A percentile compares a stretch with the other conserved stretches of the same genome.
Evolutionary conservation across 2,797 vertebrate genomes (phyloP).

Genomic region (Salmo trutta): DNA sequence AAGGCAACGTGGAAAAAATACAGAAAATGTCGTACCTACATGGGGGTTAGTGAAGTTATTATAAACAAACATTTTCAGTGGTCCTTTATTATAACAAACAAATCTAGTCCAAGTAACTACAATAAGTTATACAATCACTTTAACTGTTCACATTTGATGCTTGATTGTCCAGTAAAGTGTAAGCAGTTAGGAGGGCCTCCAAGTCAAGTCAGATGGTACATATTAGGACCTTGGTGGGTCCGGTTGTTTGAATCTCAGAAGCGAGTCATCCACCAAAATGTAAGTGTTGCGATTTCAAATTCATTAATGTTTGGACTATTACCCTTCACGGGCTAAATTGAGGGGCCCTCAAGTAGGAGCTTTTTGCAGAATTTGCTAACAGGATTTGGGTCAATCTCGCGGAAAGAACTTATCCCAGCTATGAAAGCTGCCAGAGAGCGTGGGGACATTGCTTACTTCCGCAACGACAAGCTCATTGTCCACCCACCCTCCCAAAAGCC

Average conservation of each 20-base stretch:
- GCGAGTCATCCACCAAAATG: neutral
- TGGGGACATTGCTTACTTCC: no score
- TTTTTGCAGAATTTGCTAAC: neutral
- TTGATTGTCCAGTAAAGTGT: slow-evolving; percentile 16
- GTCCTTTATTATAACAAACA: slow-evolving; percentile 64
- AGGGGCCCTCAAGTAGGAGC: neutral
- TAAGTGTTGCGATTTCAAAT: neutral
- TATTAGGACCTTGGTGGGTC: slow-evolving; percentile 8
- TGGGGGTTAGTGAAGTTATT: slow-evolving; percentile 60
- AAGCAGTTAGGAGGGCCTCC: neutral
- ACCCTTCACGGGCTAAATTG: neutral
- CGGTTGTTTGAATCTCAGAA: slow-evolving; percentile 9
- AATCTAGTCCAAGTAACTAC: slow-evolving; percentile 61
- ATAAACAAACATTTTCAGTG: slow-evolving; percentile 61
- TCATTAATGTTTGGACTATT: neutral
- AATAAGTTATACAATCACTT: slow-evolving; percentile 41
- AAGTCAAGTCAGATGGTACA: slow-evolving; percentile 31
- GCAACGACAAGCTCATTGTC: no score
- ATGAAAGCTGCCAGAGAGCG: no score
- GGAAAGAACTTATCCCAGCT: neutral
- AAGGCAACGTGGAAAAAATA: slow-evolving; percentile 59
- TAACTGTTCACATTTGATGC: slow-evolving; percentile 38
- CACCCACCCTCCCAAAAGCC: no score
- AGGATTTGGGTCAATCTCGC: neutral
- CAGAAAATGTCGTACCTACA: slow-evolving; percentile 67